phyloP scores from a whole-genome alignment of 1,140 invertebrate species.

The Drosophila orena region DNA sequence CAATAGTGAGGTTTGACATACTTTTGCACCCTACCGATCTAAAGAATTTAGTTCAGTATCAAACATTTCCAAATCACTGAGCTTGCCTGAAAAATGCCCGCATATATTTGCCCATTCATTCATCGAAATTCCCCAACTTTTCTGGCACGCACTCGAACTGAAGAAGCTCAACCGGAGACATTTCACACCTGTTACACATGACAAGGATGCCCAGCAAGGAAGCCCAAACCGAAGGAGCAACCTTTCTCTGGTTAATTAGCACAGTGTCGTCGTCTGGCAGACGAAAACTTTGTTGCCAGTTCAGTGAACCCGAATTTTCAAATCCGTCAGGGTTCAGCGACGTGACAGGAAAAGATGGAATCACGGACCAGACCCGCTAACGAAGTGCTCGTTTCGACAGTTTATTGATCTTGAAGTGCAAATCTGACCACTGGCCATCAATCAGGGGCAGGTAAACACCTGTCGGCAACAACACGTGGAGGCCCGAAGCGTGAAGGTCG shows the following conservation, averaged over 20 bases:
- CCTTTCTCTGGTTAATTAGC: slow-evolving; percentile 61
- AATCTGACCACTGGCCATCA: slow-evolving; percentile 68
- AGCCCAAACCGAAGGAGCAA: slow-evolving; percentile 1
- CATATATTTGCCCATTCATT: slow-evolving; percentile 42
- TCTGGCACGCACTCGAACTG: slow-evolving; percentile 18
- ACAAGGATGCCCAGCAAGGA: slow-evolving; percentile 22
- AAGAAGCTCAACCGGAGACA: slow-evolving; percentile 30
- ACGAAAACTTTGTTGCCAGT: slow-evolving; percentile 53
- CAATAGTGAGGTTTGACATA: too few relatives aligned
- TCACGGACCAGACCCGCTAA: slow-evolving; percentile 34
- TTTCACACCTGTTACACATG: slow-evolving; percentile 60
- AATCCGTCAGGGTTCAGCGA: slow-evolving; percentile 43
- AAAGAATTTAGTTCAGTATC: slow-evolving; percentile 1
- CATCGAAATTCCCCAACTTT: slow-evolving; percentile 43
- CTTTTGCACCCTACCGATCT: too few relatives aligned
- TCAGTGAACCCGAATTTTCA: slow-evolving; percentile 61
- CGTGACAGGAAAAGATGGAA: slow-evolving; percentile 23
- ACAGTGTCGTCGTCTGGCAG: slow-evolving; percentile 31
- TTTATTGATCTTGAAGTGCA: slow-evolving; percentile 63
- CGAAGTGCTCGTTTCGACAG: slow-evolving; percentile 42
- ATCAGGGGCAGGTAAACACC: slow-evolving; percentile 60
- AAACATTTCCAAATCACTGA: slow-evolving; percentile 21
- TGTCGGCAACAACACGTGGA: slow-evolving; percentile 27
- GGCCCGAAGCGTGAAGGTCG: slow-evolving; percentile 40
- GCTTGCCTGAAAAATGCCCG: not conserved